Conservation (phyloP, 2,113 vertebrate genomes). For the Pseudorasbora parva region DNA sequence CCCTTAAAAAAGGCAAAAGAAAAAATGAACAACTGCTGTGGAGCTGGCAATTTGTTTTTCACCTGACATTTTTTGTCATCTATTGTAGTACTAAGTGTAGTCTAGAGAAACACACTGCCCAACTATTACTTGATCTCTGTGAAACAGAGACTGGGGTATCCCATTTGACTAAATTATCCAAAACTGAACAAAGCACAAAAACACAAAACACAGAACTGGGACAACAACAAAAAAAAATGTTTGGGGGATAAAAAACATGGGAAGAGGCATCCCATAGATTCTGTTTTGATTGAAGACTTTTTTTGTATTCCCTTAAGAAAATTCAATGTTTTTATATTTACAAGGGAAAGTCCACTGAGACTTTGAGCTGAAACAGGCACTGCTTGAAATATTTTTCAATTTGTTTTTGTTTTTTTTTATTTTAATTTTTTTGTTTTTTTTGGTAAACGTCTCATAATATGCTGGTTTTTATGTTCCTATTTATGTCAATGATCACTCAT, state of each 20-base stretch:
- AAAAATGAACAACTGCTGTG: constrained; percentile 93
- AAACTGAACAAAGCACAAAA: constrained; percentile 81
- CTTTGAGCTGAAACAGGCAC: constrained; percentile 92
- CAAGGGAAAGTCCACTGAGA: constrained; percentile 91
- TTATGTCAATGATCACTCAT: constrained; percentile 87
- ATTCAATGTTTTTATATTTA: constrained; percentile 96
- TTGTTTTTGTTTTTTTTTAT: constrained; percentile 67
- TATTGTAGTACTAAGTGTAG: constrained; percentile 89
- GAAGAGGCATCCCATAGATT: constrained; percentile 87
- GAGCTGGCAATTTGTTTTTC: constrained; percentile 80
- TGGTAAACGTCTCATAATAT: constrained; percentile 93
- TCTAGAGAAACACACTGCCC: constrained; percentile 94
- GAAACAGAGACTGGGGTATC: constrained; percentile 81
- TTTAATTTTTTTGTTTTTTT: constrained; percentile 86
- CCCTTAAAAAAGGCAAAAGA: constrained; percentile 1
- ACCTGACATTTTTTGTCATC: constrained; percentile 88
- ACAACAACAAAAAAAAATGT: constrained; percentile 43
- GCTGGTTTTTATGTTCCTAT: constrained; percentile 93
- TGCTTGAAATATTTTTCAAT: constrained; percentile 80
- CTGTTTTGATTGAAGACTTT: constrained; percentile 67
- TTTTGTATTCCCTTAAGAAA: constrained; percentile 87
- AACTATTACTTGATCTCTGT: constrained; percentile 86
- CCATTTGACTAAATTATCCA: constrained; percentile 85
- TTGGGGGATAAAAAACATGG: constrained; percentile 68
- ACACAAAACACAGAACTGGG: constrained; percentile 74